These are phyloP conservation scores for Pseudomugil gertrudae DNA, from an alignment of 2,797 vertebrate species.

Conservation along the genomic window DNA sequence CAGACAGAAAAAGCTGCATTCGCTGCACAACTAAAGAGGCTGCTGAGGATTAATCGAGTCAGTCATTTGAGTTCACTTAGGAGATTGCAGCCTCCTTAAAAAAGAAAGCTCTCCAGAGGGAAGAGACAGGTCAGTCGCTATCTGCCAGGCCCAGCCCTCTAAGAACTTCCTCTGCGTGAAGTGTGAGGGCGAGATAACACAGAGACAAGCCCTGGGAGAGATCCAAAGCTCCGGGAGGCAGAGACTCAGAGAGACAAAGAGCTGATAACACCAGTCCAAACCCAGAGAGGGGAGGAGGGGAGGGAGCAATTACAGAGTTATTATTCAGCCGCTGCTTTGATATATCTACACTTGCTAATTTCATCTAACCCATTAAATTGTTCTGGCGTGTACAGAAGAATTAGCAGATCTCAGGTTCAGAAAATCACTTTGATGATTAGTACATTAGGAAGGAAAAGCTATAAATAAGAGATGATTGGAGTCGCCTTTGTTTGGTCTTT, in stretches of 20 bases:
- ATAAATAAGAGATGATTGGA: background rate
- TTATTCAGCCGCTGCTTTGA: constrained; percentile 54
- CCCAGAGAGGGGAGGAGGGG: constrained; percentile 20
- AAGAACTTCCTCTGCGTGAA: constrained; percentile 63
- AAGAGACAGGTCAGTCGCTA: constrained; percentile 60
- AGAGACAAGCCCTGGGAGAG: constrained; percentile 57
- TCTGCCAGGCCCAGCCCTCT: constrained; percentile 61
- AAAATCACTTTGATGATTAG: background rate
- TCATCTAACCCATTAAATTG: constrained; percentile 44
- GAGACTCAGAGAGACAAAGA: constrained; percentile 45
- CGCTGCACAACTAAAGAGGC: background rate
- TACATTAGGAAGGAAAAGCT: background rate
- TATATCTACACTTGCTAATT: constrained; percentile 55
- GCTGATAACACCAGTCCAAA: constrained; percentile 51
- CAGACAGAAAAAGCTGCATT: constrained; percentile 11
- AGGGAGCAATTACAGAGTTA: constrained; percentile 31
- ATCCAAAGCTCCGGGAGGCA: constrained; percentile 48
- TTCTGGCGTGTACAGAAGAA: constrained; percentile 26
- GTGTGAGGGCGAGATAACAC: constrained; percentile 66
- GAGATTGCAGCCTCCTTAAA: constrained; percentile 38
- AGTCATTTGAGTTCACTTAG: constrained; percentile 31
- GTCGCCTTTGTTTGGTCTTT: background rate
- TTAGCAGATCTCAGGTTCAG: constrained; percentile 22
- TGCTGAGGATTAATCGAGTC: constrained; percentile 19
- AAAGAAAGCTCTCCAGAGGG: constrained; percentile 41